phyloP scores from a whole-genome alignment of 2,113 vertebrate species.

The Percina caprodes region DNA sequence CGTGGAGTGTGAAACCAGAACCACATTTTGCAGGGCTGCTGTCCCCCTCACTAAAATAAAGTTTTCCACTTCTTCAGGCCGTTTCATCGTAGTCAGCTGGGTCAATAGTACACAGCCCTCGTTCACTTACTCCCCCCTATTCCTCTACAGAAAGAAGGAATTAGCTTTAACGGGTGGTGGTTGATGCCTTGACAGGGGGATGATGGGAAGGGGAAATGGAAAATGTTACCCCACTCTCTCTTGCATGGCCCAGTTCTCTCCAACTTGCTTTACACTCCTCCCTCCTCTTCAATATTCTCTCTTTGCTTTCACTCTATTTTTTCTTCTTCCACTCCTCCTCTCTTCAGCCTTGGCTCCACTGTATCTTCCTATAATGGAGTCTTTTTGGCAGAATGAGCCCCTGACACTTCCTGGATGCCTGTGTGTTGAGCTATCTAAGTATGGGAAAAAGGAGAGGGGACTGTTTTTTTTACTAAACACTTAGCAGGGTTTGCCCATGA shows the following conservation, averaged over 20 bases:
- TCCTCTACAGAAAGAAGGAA: constrained; percentile 36
- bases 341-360: constrained; percentile 46
- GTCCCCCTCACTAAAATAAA: constrained; percentile 4
- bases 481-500: constrained; percentile 34
- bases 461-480: constrained; percentile 59
- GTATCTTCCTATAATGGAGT: constrained; percentile 50
- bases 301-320: constrained; percentile 26
- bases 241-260: constrained; percentile 20
- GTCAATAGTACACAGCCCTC: constrained; percentile 62
- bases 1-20: constrained; percentile 34
- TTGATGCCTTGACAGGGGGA: constrained; percentile 50
- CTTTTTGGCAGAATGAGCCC: constrained; percentile 63
- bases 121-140: constrained; percentile 19
- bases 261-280: constrained; percentile 52
- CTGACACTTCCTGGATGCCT: constrained; percentile 77
- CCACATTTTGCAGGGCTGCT: constrained; percentile 28
- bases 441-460: constrained; percentile 71
- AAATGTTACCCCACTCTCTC: constrained; percentile 69
- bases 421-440: constrained; percentile 71
- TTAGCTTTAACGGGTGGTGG: constrained; percentile 52
- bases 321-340: constrained; percentile 16
- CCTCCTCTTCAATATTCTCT: constrained; percentile 21
- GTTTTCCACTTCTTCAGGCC: constrained; percentile 69
- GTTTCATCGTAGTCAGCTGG: constrained; percentile 55
- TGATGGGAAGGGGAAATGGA: constrained; percentile 62